Evolutionary conservation across 2,797 vertebrate species (phyloP), one percentile per base, ranked within the genome.

Genomic region (Hylomyscus alleni): DNA sequence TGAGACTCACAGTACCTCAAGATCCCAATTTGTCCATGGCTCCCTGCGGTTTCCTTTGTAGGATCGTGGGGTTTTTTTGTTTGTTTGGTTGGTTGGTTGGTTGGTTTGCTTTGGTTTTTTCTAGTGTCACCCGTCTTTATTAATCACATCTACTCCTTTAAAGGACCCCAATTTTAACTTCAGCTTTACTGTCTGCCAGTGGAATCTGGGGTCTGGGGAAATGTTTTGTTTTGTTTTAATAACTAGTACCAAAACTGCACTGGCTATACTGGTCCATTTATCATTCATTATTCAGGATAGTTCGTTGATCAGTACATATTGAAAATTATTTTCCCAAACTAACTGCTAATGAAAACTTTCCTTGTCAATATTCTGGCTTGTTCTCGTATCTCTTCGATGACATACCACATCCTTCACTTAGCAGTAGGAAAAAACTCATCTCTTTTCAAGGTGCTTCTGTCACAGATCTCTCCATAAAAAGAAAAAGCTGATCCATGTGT

Each of bases 401-500:
- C 0, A 22, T 3, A 47, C 11, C 52, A 80, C 20, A 12, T 47
- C 78, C 8, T 6, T 58, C 22, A 69, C 31, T 91, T 81, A 91
- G 11, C 20, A 69, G 9, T 37, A 91, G 9, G 3, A 72, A 78
- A 94, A 52, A n/a, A 3, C 67, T 91, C 31, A 82, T 93, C 20
- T 89, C n/a, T 24, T 75, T 85, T 11, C 24, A 37, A 6, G 1
- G 31, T 80, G 47, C 17, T 37, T 58, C 31, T 67, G 0, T 29
- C 54, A 47, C 73, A 89, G 20, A 44, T 69, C 65, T 94, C 5
- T 88, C 22, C 52, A 22, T 77, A 34, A 92, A 95, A 90, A 73
- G 11, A 54, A 89, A 91, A 94, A 8, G 34, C 37, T 84, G n/a
- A 72, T 92, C 84, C 24, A 58, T 92, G 44, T 69, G 12, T 92